A percentile compares a stretch with the other conserved stretches of the same genome.
These are phyloP conservation scores for Nipponacmea schrenckii DNA, from an alignment of 2,888 invertebrate species.

Conservation along the genomic window DNA sequence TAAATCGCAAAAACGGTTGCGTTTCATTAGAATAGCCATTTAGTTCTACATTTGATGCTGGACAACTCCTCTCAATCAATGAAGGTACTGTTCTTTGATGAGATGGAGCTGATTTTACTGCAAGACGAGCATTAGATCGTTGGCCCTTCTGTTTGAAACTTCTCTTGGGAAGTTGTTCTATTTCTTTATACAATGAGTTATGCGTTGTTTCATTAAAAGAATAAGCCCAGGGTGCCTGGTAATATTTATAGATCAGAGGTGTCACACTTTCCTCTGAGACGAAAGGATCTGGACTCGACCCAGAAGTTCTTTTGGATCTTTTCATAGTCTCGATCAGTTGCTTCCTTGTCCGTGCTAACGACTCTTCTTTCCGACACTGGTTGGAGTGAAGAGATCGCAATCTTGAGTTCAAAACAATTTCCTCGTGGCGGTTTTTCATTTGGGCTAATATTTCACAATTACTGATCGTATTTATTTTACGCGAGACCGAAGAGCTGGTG, in stretches of 20 bases:
- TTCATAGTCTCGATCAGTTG: constrained; percentile 30
- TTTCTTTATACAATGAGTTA: constrained; percentile 42
- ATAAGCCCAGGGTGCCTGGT: constrained; percentile 46
- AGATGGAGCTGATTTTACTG: constrained; percentile 10
- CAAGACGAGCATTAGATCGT: background rate
- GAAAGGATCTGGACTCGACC: constrained; percentile 32
- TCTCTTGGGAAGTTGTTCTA: background rate
- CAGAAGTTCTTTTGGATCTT: constrained; percentile 35
- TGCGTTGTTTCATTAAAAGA: constrained; percentile 40
- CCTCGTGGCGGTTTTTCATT: constrained; percentile 41
- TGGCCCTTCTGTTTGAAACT: background rate
- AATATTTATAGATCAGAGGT: constrained; percentile 27
- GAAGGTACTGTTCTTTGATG: background rate
- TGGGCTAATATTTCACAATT: constrained; percentile 43
- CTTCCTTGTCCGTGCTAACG: constrained; percentile 30
- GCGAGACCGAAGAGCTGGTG: background rate
- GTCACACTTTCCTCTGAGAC: constrained; percentile 1
- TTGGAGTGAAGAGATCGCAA: constrained; percentile 34
- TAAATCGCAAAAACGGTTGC: too few species aligned
- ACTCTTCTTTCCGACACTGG: constrained; percentile 31
- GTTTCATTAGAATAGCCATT: background rate
- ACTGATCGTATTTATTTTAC: constrained; percentile 29
- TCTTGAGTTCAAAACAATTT: constrained; percentile 30
- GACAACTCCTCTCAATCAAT: background rate
- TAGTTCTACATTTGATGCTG: background rate